Conservation (phyloP, 2,888 invertebrate genomes). For the Sialis lutaria region DNA sequence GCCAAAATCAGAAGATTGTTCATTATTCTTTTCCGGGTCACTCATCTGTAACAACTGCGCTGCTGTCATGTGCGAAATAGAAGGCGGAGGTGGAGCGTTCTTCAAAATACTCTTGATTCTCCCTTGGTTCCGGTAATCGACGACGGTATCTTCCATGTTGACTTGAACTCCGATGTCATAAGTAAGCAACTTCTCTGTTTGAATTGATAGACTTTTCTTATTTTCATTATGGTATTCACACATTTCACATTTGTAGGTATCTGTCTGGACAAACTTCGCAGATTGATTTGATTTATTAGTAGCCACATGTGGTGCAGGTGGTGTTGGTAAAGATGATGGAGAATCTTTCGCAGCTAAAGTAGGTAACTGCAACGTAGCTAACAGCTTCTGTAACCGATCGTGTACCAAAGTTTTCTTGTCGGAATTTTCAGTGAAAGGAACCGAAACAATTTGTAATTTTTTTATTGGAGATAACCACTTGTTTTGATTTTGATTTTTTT, state of each 20-base stretch:
- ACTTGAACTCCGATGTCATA: conserved; percentile 21
- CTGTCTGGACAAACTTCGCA: conserved; percentile 13
- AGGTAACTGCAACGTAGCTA: conserved; percentile 8
- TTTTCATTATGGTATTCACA: conserved; percentile 12
- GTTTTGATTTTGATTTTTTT: conserved; percentile 1
- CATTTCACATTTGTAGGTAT: conserved; percentile 15
- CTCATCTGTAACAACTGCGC: conserved; percentile 20
- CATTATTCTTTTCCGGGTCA: no score
- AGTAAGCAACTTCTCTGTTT: conserved; percentile 9
- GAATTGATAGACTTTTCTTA: conserved; percentile 6
- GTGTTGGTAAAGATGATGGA: background rate
- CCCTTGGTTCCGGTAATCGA: conserved; percentile 13
- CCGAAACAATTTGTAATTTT: conserved; percentile 11
- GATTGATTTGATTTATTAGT: background rate
- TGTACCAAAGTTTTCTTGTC: conserved; percentile 8
- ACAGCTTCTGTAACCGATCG: conserved; percentile 10
- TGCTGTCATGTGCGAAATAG: conserved; percentile 22
- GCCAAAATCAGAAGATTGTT: no score
- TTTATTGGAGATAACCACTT: conserved; percentile 16
- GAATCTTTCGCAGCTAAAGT: background rate
- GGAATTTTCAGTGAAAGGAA: no score
- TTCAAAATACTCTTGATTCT: conserved; percentile 8
- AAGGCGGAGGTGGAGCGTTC: conserved; percentile 13
- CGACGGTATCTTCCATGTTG: conserved; percentile 13
- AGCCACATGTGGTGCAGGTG: background rate